Evolutionary conservation across 2,113 vertebrate genomes (phyloP), one percentile per base, ranked within the genome.

Genomic region (Ardeotis arabs): DNA sequence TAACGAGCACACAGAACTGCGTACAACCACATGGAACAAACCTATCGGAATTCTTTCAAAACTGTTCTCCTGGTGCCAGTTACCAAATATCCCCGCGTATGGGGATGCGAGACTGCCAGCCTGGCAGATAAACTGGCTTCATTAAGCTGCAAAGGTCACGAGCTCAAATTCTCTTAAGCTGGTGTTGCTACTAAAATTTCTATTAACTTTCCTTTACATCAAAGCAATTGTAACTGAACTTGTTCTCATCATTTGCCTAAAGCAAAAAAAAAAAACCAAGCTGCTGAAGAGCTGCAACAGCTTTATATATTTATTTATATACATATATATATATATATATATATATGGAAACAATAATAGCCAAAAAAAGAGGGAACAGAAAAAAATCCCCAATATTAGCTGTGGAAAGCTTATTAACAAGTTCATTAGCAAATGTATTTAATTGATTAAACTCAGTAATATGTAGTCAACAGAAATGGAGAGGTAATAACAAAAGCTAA

Each of bases 381-480:
- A 70, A 80, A 41, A 27, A 20, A 29, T 1, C 14, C 11, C 18
- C 28, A 31, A 7, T 39, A 73, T 79, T 27, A 87, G 49, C 76
- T 62, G 4, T 13, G 53, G 70, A 56, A 44, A 82, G 52, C 44
- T 84, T 84, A 94, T 94, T 89, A 91, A 69, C 76, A 63, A 59
- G 58, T 27, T 91, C 80, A 84, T 91, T 93, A 96, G 39, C 49
- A 73, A 80, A 86, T 77, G 70, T 60, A 67, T 89, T 94, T 84
- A 49, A 2, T 39, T 49, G 90, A 79, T 89, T 89, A 84, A 50
- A 63, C 67, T 15, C 31, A 78, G 17, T 79, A 91, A 75, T 53
- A 39, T 1, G 37, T 74, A 39, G 33, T 89, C 64, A 81, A 3
- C 5, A 62, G 69, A 39, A 84, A 45, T 0, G 0, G 7, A 39